phyloP scores from a whole-genome alignment of 2,797 vertebrate genomes.

The Lacerta viridis region DNA sequence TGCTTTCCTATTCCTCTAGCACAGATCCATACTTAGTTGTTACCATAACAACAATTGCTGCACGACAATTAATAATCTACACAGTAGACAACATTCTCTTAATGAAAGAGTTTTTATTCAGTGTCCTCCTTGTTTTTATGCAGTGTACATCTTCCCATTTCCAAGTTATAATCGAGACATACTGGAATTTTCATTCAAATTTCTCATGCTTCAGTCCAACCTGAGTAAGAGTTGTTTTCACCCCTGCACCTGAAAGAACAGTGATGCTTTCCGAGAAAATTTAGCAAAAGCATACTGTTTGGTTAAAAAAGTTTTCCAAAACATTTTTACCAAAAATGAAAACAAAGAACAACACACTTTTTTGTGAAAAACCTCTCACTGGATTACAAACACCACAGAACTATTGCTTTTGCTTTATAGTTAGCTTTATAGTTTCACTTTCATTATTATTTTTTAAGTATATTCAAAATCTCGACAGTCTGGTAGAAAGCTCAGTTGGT shows the following conservation, averaged over 20 bases:
- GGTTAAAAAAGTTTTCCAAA: neutral
- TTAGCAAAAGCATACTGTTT: neutral
- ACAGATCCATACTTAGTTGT: neutral
- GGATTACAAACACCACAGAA: neutral
- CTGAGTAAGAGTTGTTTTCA: neutral
- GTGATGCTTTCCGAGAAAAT: neutral
- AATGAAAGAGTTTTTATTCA: neutral
- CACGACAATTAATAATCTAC: constrained; percentile 1
- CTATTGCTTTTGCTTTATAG: neutral
- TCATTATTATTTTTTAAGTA: too few relatives aligned
- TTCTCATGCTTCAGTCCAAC: neutral
- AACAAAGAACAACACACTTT: neutral
- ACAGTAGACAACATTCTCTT: neutral
- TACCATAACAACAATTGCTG: constrained; percentile 21
- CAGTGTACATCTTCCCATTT: neutral
- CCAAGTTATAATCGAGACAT: neutral
- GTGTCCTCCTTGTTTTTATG: neutral
- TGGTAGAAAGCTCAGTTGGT: too few relatives aligned
- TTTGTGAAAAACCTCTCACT: neutral
- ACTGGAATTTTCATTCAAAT: neutral
- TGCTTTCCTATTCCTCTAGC: neutral
- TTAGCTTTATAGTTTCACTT: too few relatives aligned
- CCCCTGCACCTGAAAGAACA: neutral
- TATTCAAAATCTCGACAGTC: too few relatives aligned
- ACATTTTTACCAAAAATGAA: neutral